These are phyloP conservation scores for Plusia festucae DNA, from an alignment of 2,888 invertebrate species.

Conservation along the genomic window DNA sequence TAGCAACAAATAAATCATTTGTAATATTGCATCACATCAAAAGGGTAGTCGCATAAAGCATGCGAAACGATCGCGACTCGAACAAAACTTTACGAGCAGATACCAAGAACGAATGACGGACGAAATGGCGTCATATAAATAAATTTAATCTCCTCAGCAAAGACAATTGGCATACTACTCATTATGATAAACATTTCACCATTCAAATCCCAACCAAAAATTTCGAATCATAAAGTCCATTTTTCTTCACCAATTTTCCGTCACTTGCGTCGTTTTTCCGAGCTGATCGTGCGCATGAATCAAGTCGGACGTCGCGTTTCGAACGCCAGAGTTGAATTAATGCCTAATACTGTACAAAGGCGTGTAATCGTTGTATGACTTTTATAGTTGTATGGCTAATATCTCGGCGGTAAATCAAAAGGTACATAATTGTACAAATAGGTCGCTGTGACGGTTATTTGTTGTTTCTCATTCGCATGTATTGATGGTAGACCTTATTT, in stretches of 20 bases:
- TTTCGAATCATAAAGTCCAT: constrained; percentile 34
- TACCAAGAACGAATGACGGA: constrained; percentile 80
- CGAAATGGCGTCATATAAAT: constrained; percentile 81
- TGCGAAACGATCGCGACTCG: constrained; percentile 70
- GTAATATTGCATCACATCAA: constrained; percentile 81
- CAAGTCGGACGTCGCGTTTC: constrained; percentile 72
- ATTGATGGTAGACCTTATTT: constrained; percentile 54
- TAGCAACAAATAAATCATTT: constrained; percentile 71
- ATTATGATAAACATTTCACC: constrained; percentile 39
- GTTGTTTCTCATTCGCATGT: constrained; percentile 48
- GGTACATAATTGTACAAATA: constrained; percentile 74
- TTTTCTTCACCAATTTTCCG: constrained; percentile 39
- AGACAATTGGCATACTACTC: constrained; percentile 79
- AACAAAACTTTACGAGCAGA: constrained; percentile 75
- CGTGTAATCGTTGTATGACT: constrained; percentile 82
- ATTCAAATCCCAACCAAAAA: constrained; percentile 36
- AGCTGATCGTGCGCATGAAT: constrained; percentile 76
- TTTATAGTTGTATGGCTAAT: constrained; percentile 71
- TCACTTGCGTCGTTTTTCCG: constrained; percentile 57
- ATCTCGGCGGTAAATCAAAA: constrained; percentile 77
- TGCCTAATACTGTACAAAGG: constrained; percentile 78
- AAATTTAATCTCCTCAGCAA: constrained; percentile 82
- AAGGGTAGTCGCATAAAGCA: constrained; percentile 70
- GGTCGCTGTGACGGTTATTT: constrained; percentile 58
- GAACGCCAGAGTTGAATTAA: constrained; percentile 69